phyloP scores from a whole-genome alignment of 2,113 vertebrate species.

The Sardina pilchardus region DNA sequence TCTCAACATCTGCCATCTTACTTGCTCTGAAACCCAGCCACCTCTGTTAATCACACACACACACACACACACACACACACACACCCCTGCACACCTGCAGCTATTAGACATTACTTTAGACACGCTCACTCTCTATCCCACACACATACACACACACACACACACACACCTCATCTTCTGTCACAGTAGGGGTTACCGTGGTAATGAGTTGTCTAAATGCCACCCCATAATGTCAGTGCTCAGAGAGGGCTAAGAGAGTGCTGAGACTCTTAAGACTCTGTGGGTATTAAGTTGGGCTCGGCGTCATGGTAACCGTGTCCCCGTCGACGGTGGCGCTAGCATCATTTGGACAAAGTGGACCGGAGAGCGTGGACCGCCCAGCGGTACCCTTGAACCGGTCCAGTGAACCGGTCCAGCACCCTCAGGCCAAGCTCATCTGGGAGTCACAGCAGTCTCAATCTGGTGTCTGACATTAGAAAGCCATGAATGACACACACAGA shows the following conservation, averaged over 20 bases:
- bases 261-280: not conserved
- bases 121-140: not conserved
- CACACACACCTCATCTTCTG: conserved; percentile 42
- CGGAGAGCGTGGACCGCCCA: not conserved
- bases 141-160: conserved; percentile 4
- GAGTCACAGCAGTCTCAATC: conserved; percentile 28
- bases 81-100: not conserved
- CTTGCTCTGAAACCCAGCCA: not conserved
- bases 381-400: not conserved
- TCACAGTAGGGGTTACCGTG: conserved; percentile 40
- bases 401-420: not conserved
- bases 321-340: not conserved
- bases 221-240: conserved; percentile 42
- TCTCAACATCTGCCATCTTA: not conserved
- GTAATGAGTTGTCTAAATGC: conserved; percentile 43
- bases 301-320: not conserved
- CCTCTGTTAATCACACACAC: not conserved
- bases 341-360: not conserved
- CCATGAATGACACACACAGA: not conserved
- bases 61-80: not conserved
- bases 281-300: not conserved
- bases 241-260: conserved; percentile 16
- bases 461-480: conserved; percentile 26
- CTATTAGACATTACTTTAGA: not conserved
- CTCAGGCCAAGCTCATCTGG: not conserved